Evolutionary conservation across 2,113 vertebrate genomes (phyloP).

Genomic region (Conger conger): DNA sequence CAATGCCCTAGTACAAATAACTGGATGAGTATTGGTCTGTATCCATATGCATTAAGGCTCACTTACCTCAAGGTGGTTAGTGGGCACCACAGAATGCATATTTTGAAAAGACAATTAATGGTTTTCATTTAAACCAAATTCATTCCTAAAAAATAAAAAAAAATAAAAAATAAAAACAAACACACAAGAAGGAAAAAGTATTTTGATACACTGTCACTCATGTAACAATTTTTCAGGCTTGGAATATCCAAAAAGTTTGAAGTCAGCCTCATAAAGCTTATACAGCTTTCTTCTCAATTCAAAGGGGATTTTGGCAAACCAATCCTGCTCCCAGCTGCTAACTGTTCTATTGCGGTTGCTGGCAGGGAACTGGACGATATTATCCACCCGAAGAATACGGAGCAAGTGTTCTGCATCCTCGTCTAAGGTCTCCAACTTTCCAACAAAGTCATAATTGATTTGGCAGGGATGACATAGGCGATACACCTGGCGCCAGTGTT

Average conservation of each 20-base stretch:
- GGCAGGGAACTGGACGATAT: constrained; percentile 84
- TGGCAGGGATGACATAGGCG: constrained; percentile 96
- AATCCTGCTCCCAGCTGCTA: constrained; percentile 88
- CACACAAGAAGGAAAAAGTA: neutral
- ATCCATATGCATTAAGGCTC: neutral
- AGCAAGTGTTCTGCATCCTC: constrained; percentile 87
- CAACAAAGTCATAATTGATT: constrained; percentile 96
- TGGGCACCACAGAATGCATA: constrained; percentile 10
- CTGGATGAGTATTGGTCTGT: neutral
- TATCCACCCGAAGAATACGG: constrained; percentile 84
- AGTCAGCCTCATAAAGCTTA: constrained; percentile 91
- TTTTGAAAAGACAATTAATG: neutral
- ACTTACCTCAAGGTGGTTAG: neutral
- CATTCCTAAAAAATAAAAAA: neutral
- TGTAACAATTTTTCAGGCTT: constrained; percentile 86
- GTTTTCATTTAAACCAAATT: neutral
- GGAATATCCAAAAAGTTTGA: constrained; percentile 91
- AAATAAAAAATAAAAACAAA: no score
- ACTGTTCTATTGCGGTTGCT: constrained; percentile 85
- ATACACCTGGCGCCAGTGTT: constrained; percentile 96
- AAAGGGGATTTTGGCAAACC: constrained; percentile 85
- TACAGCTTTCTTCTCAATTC: constrained; percentile 84
- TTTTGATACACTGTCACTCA: constrained; percentile 63
- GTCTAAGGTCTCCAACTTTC: constrained; percentile 92
- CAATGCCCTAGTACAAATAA: neutral